These are phyloP conservation scores for Tadarida brasiliensis DNA, from an alignment of 2,797 vertebrate genomes.

Conservation along the genomic window DNA sequence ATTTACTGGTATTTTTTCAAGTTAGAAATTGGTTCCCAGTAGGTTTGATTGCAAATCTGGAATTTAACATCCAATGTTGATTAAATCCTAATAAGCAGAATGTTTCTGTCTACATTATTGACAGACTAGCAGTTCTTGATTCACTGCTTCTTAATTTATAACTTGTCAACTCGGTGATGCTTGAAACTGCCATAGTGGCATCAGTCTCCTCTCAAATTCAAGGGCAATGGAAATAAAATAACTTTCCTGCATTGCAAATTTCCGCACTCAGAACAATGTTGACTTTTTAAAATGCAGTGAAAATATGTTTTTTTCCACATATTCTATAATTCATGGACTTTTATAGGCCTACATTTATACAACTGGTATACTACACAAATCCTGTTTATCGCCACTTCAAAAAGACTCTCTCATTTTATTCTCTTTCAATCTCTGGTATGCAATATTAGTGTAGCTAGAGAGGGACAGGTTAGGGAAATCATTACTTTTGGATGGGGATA, in stretches of 20 bases:
- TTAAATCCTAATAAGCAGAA: not conserved
- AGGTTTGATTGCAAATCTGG: not conserved
- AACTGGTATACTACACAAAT: not conserved
- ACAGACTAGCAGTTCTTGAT: not conserved
- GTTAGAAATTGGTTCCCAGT: not conserved
- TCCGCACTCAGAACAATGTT: not conserved
- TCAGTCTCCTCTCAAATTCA: not conserved
- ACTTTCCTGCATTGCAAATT: not conserved
- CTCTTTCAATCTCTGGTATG: not conserved
- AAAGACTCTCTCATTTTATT: not conserved
- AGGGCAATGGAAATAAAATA: not conserved
- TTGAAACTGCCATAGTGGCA: not conserved
- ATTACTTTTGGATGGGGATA: not conserved
- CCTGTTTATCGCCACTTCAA: not conserved
- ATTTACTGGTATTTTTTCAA: not conserved
- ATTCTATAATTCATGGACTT: not conserved
- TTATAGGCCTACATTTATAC: not conserved
- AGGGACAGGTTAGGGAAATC: not conserved
- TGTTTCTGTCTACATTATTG: not conserved
- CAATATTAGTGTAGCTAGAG: not conserved
- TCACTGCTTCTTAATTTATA: not conserved
- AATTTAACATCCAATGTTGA: not conserved
- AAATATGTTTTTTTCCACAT: not conserved
- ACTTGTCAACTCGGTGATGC: fast-evolving
- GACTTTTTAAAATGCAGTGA: not conserved